Conservation (phyloP, 2,888 invertebrate genomes). For the Stenurella melanura region DNA sequence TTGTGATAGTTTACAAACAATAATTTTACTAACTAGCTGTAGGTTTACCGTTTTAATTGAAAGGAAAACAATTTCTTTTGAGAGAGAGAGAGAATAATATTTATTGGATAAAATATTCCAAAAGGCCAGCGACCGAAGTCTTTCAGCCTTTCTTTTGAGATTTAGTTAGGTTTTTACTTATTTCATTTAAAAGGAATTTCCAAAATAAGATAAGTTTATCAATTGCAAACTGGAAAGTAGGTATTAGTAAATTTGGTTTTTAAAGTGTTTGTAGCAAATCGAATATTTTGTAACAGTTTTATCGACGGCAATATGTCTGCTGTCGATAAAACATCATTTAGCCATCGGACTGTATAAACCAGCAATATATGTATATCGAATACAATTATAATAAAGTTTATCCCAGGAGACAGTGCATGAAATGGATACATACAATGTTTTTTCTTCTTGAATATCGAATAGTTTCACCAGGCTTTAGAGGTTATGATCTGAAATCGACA, state of each 20-base stretch:
- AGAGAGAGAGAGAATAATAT: too few relatives aligned
- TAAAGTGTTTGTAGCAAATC: neutral
- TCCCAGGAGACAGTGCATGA: neutral
- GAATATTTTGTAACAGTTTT: neutral
- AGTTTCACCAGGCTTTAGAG: too few relatives aligned
- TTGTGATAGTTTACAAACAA: slow-evolving; percentile 45
- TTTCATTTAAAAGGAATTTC: neutral
- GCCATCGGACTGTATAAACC: neutral
- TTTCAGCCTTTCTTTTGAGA: too few relatives aligned
- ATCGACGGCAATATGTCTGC: too few relatives aligned
- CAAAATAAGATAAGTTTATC: neutral
- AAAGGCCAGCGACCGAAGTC: too few relatives aligned
- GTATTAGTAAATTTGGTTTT: neutral
- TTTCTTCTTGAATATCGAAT: too few relatives aligned
- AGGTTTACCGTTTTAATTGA: neutral
- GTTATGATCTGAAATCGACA: too few relatives aligned
- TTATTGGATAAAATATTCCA: too few relatives aligned
- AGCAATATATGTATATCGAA: neutral
- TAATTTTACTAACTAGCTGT: slow-evolving; percentile 5
- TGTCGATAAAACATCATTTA: too few relatives aligned
- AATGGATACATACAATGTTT: neutral
- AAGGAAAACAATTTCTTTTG: neutral
- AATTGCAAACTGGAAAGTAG: neutral
- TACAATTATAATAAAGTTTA: neutral
- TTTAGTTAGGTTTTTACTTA: neutral